Evolutionary conservation across 2,113 vertebrate species (phyloP), one percentile per base, ranked within the genome.

Genomic region (Glaucomys volans): DNA sequence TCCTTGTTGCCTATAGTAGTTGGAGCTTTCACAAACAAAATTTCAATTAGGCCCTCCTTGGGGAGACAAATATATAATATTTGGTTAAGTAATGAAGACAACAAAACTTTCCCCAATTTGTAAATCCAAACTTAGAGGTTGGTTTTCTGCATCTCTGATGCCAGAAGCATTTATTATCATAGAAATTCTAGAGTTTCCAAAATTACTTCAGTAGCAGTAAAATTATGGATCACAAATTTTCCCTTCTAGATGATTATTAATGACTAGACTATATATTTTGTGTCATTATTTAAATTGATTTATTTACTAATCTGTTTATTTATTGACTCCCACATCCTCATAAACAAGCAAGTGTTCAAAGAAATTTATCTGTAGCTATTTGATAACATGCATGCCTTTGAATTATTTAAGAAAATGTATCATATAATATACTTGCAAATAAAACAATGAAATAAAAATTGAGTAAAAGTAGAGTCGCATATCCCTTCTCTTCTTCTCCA

Each of bases 151-250:
- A 92, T 32, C 40, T 94, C 12, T 94, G 9, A 30, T 92, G 40
- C 54, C 22, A 87, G 37, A 91, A 93, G 64, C 35, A 92, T 54
- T 11, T 90, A 32, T 86, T 75, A 18, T 67, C 1, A 66, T 5
- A 62, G 42, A 95, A 11, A 90, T 85, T 95, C 91, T 77, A 67
- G 75, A 71, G 22, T 87, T 96, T 87, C 26, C 40, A 82, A 90
- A 90, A 87, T 50, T 7, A 76, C 5, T 90, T 52, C 47, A 64
- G 52, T 50, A 66, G 35, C 72, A 85, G 47, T 30, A 62, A 59
- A 57, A 62, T 67, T 72, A 85, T 50, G 50, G 54, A 59, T 5
- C 54, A 10, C 5, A 59, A 3, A 28, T 28, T 91, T 88, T 91
- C 2, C 62, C 32, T 37, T 66, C 20, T 26, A 91, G 37, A 42